Percentiles rank a stretch among this genome's conserved stretches.
Evolutionary conservation across 2,797 vertebrate genomes (phyloP).

Genomic region (Sebastes cheni): DNA sequence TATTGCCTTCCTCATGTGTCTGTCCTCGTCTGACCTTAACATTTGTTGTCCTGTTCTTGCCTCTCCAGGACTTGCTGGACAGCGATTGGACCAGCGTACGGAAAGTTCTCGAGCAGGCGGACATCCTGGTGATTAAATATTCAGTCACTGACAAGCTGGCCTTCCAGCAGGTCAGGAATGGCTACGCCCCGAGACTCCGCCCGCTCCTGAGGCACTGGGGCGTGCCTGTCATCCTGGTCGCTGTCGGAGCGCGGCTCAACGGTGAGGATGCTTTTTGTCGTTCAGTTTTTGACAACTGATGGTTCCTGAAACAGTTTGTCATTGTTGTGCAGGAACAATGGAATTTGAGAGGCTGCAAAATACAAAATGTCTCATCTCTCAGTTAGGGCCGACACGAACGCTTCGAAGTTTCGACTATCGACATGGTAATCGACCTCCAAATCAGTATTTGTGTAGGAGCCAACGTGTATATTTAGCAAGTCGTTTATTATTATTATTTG

Average conservation of each 20-base stretch:
- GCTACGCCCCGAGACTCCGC: conserved; percentile 91
- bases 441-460: too few relatives aligned
- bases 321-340: neutral
- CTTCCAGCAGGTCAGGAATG: conserved; percentile 93
- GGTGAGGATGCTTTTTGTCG: conserved; percentile 75
- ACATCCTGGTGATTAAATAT: conserved; percentile 97
- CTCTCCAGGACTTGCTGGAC: conserved; percentile 90
- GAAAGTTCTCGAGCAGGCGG: conserved; percentile 90
- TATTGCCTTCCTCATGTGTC: neutral
- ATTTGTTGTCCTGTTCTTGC: conserved; percentile 12
- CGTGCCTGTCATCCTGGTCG: conserved; percentile 92
- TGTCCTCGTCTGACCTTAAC: neutral
- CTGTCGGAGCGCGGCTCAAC: conserved; percentile 90
- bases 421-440: too few relatives aligned
- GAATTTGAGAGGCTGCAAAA: neutral
- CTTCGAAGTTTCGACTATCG: too few relatives aligned
- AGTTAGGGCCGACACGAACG: neutral
- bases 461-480: too few relatives aligned
- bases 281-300: conserved; percentile 3
- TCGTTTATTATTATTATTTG: too few relatives aligned
- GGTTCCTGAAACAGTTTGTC: neutral
- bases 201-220: conserved; percentile 89
- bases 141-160: conserved; percentile 93
- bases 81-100: conserved; percentile 92
- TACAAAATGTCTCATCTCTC: neutral